Evolutionary conservation across 1,140 invertebrate species (phyloP), one percentile per base, ranked within the genome.

Genomic region (Heliconius himera): DNA sequence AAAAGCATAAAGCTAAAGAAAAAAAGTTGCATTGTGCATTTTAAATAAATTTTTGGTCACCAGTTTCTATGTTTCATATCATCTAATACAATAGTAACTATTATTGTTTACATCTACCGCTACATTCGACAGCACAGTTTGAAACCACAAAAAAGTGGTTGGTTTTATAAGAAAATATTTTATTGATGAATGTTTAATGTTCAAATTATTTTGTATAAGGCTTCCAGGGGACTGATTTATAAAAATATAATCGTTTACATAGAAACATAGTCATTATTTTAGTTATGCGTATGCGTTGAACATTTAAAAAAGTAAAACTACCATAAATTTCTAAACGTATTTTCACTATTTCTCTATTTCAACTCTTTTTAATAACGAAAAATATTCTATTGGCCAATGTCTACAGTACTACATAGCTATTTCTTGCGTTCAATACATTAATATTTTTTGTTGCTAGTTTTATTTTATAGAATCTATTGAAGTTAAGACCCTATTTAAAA

Each of bases 61-160:
- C 60, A 16, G 22, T 66, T 66, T 66, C 26, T 56, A 36, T 5
- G 13, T 29, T 72, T 22, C 60, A 16, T 41, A 41, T 16, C 33
- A 75, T 46, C 70, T 81, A 76, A 73, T 73, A 70, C n/a, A 70
- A 38, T 77, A 83, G 79, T 81, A 85, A 71, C 73, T 84, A 85
- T 86, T 88, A 89, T 89, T 87, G 85, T 90, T 86, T 89, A 89
- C 76, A 79, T 75, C 84, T 87, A 87, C 78, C 81, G 83, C 83
- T 87, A 83, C 74, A 84, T 82, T 36, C 76, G 82, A 85, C 86
- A 87, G 84, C 80, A 80, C 80, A 83, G 70, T 82, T 78, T 76
- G 18, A 26, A 85, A 81, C 79, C 81, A 85, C 36, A 80, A 77
- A 73, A 51, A 82, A 78, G 80, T 81, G 78, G 71, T 84, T 86